These are phyloP conservation scores for Nixonia krombeini DNA, from an alignment of 1,140 invertebrate genomes.

Conservation along the genomic window DNA sequence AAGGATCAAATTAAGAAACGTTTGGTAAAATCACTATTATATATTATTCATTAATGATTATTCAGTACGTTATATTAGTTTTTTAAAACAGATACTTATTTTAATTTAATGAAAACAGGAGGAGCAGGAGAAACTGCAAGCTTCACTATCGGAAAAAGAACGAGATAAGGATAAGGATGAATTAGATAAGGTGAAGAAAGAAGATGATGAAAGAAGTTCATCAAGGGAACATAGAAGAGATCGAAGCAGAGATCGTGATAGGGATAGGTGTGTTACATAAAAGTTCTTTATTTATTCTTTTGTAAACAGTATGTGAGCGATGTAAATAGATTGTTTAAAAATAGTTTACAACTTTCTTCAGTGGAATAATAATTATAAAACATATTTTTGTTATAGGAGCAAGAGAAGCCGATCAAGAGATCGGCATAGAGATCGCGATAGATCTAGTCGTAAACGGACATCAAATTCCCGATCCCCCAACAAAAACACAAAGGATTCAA, in stretches of 20 bases:
- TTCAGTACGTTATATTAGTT: background rate
- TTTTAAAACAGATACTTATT: background rate
- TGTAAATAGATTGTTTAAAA: conserved; percentile 12
- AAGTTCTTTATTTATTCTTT: background rate
- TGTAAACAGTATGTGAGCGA: too few relatives aligned
- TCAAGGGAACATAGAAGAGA: conserved; percentile 66
- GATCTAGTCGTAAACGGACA: conserved; percentile 63
- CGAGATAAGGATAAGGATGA: conserved; percentile 69
- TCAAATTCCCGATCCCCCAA: conserved; percentile 66
- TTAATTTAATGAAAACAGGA: conserved; percentile 69
- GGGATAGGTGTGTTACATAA: conserved; percentile 64
- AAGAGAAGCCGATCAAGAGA: conserved; percentile 73
- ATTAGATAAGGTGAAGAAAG: conserved; percentile 68
- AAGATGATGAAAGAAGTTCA: conserved; percentile 64
- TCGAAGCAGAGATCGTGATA: conserved; percentile 68
- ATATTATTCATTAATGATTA: conserved; percentile 39
- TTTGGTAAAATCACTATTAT: too few relatives aligned
- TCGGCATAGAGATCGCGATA: conserved; percentile 69
- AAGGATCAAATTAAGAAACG: conserved; percentile 96
- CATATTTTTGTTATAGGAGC: conserved; percentile 47
- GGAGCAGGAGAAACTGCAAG: conserved; percentile 80
- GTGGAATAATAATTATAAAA: too few relatives aligned
- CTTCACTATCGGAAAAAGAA: conserved; percentile 73
- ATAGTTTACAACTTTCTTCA: too few relatives aligned
- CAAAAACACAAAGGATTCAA: conserved; percentile 50